Conservation (phyloP, 92 coral and sea anemone species). For the Muricea muricata region DNA sequence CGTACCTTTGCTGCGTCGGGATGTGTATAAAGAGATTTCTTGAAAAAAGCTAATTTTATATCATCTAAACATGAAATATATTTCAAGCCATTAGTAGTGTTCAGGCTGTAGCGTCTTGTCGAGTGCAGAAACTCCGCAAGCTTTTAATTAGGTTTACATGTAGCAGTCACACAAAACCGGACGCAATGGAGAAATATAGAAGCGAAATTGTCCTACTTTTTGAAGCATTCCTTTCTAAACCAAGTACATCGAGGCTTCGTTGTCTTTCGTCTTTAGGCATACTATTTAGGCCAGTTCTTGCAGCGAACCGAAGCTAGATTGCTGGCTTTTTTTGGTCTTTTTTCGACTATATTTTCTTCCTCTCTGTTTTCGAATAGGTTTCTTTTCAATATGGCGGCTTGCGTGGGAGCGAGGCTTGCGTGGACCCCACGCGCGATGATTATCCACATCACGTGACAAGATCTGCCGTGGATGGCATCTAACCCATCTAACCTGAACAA, state of each 20-base stretch:
- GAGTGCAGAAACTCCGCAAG: neutral
- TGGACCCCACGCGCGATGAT: constrained; percentile 25
- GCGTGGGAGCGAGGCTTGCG: constrained; percentile 38
- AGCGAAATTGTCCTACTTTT: constrained; percentile 77
- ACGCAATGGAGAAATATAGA: neutral
- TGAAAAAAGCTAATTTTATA: constrained; percentile 34
- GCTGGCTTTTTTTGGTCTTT: neutral
- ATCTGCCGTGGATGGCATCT: neutral
- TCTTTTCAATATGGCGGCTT: constrained; percentile 49
- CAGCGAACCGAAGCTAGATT: neutral
- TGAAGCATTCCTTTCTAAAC: constrained; percentile 79
- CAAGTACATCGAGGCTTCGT: constrained; percentile 85
- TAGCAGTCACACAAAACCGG: neutral
- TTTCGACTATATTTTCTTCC: neutral
- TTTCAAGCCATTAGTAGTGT: constrained; percentile 24
- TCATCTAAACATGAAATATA: constrained; percentile 17
- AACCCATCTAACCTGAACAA: too few species aligned
- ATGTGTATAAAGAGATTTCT: constrained; percentile 20
- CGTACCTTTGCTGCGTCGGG: constrained; percentile 8
- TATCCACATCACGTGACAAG: neutral
- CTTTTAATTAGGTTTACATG: neutral
- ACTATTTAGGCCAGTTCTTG: constrained; percentile 51
- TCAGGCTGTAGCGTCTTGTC: neutral
- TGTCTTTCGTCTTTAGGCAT: constrained; percentile 99
- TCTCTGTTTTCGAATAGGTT: constrained; percentile 11